Conservation (phyloP, 2,113 vertebrate genomes). For the Gymnogyps californianus region DNA sequence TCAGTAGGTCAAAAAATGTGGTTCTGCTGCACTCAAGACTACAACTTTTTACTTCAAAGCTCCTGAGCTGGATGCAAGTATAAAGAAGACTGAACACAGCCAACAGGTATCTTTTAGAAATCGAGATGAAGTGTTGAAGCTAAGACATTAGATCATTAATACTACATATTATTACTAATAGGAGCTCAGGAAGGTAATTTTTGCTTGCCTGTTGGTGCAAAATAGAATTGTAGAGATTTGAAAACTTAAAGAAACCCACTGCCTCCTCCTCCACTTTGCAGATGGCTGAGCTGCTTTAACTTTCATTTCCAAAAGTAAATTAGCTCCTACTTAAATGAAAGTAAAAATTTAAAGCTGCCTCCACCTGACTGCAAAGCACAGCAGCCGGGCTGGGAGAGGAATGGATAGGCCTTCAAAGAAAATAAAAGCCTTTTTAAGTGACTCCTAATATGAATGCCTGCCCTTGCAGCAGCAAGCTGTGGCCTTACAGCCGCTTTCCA, state of each 20-base stretch:
- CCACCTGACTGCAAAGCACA: conserved; percentile 33
- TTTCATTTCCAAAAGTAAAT: conserved; percentile 42
- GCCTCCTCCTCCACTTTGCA: conserved; percentile 39
- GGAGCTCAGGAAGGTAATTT: neutral
- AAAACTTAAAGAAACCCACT: conserved; percentile 44
- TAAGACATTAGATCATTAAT: conserved; percentile 10
- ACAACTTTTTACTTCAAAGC: neutral
- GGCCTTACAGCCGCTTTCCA: conserved; percentile 40
- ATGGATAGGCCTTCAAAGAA: conserved; percentile 4
- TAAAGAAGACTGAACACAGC: neutral
- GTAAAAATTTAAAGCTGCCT: conserved; percentile 27
- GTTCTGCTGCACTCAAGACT: neutral
- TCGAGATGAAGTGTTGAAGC: neutral
- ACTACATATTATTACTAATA: neutral
- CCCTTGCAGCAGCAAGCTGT: conserved; percentile 31
- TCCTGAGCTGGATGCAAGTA: neutral
- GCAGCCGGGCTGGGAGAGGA: neutral
- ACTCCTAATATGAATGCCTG: neutral
- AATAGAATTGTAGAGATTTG: neutral
- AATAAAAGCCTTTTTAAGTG: conserved; percentile 35
- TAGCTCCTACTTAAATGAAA: conserved; percentile 34
- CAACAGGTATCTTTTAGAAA: neutral
- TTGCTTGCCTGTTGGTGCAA: neutral
- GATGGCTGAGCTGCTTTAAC: conserved; percentile 37
- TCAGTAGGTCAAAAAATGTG: neutral